Conservation (phyloP, 1,140 invertebrate genomes). For the Saccostrea glomerata region DNA sequence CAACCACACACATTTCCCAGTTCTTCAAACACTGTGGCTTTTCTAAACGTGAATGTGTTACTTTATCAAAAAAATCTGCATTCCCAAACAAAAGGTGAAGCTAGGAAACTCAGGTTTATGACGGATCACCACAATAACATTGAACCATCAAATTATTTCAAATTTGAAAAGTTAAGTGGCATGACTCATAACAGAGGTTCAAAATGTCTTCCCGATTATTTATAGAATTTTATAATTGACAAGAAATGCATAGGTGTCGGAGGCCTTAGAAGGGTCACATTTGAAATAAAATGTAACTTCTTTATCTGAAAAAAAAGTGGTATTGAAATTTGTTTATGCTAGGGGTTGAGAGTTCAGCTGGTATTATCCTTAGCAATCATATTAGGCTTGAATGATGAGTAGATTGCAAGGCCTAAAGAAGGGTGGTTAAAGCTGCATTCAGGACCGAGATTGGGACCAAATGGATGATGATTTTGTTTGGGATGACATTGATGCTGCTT, state of each 20-base stretch:
- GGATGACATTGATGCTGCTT: constrained; percentile 35
- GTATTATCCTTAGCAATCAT: background rate
- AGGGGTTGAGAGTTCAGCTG: constrained; percentile 10
- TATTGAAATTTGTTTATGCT: background rate
- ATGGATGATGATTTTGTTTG: constrained; percentile 34
- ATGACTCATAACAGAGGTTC: constrained; percentile 15
- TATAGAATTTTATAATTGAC: constrained; percentile 27
- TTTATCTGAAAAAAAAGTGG: no score
- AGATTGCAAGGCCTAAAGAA: constrained; percentile 10
- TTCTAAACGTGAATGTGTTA: background rate
- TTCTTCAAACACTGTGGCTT: background rate
- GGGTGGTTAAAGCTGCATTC: constrained; percentile 22
- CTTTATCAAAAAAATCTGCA: constrained; percentile 5
- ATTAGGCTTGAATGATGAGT: constrained; percentile 36
- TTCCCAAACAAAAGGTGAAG: constrained; percentile 33
- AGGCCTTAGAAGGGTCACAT: background rate
- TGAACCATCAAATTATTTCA: constrained; percentile 25
- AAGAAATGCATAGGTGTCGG: constrained; percentile 27
- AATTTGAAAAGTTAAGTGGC: constrained; percentile 14
- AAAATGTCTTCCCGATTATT: constrained; percentile 7
- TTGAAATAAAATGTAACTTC: no score
- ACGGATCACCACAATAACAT: constrained; percentile 17
- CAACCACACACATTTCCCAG: constrained; percentile 8
- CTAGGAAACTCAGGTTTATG: background rate
- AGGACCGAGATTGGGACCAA: constrained; percentile 15